Base-by-base conservation (phyloP, 2,888 invertebrate genomes). In the Tipula helvola region DNA sequence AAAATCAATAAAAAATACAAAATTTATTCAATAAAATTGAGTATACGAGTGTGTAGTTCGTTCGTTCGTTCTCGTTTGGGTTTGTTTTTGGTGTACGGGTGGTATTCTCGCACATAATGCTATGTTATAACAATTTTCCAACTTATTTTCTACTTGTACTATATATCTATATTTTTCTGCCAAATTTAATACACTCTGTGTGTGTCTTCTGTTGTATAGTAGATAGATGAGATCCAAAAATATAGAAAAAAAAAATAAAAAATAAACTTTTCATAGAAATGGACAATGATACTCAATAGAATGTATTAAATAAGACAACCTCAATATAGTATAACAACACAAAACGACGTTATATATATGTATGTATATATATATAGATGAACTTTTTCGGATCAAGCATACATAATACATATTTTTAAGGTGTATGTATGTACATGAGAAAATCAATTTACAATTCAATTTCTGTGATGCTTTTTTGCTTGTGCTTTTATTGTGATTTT, bases 81-180 rank as follows among this genome's bases (percentile, higher is more conserved):
- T 71, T 71, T 10, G 71, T 18, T 12, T 8, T 12, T 8, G 71
- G 71, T 71, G 28, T 28, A 28, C 71, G 71, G 71, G 71, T 71
- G 10, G 71, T 71, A 28, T 28, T 28, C 28, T 28, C 28, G 28
- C 71, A 28, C 71, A 71, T 52, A 71, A 71, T 28, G 18, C 71
- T 71, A 18, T 71, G 28, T 71, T 71, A 71, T 71, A 71, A 71
- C 71, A 71, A 71, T 71, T 71, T 71, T 71, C 71, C 71, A 71
- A 71, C 71, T 71, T 71, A 71, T 71, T 71, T 71, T 71, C 10
- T 71, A 28, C 71, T 71, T 71, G 71, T 71, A n/a, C n/a, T n/a
- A n/a, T n/a, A 71, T 71, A 71, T 71, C 71, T 71, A 71, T 71
- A 71, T 71, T 71, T 71, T 71, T 71, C 71, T 71, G 71, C 71